A percentile compares a stretch with the other conserved stretches of the same genome.
Evolutionary conservation across 2,113 vertebrate genomes (phyloP).

Genomic region (Leptocoma aspasia): DNA sequence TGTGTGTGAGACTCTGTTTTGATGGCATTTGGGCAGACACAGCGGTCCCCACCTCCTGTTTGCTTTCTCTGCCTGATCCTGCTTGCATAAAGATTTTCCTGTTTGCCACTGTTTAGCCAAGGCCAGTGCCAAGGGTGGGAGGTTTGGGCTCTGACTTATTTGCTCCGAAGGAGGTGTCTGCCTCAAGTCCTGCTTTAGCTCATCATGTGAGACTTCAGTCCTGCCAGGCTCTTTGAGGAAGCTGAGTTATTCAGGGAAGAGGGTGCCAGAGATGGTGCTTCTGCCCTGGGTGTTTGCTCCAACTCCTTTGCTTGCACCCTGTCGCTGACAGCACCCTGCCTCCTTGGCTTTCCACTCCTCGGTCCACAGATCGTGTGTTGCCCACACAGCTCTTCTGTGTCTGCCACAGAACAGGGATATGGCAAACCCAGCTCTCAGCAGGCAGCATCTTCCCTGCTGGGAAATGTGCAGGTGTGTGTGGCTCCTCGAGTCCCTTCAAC

Average conservation of each 20-base stretch:
- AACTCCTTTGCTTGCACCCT: not conserved
- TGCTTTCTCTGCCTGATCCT: not conserved
- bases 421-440: not conserved
- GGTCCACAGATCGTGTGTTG: accelerated
- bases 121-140: not conserved
- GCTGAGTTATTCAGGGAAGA: not conserved
- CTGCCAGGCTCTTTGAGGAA: not conserved
- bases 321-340: not conserved
- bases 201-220: not conserved
- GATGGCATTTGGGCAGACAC: not conserved
- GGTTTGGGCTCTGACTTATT: not conserved
- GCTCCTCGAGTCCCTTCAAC: not conserved
- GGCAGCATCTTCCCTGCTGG: not conserved
- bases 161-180: not conserved
- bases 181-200: not conserved
- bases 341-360: not conserved
- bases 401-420: not conserved
- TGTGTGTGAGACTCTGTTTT: not conserved
- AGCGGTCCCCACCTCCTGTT: not conserved
- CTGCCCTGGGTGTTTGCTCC: not conserved
- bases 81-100: not conserved
- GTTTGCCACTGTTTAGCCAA: not conserved
- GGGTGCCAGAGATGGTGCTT: not conserved
- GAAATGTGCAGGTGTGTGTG: accelerated
- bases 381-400: not conserved